phyloP scores from a whole-genome alignment of 2,113 vertebrate species.

The Neolamprologus modestus region DNA sequence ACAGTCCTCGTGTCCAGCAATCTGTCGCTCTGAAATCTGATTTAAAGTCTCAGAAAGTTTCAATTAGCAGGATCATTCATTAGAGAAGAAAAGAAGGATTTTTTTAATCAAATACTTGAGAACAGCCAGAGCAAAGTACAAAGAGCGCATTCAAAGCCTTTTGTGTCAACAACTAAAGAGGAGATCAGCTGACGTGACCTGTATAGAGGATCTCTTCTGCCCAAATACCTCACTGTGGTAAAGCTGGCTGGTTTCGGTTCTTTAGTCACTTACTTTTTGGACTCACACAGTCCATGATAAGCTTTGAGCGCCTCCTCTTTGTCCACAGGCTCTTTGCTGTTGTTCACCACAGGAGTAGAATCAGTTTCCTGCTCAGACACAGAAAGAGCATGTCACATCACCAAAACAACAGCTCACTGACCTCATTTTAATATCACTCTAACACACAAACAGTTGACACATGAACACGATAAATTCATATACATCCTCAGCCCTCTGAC shows the following conservation, averaged over 20 bases:
- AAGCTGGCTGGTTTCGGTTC: background rate
- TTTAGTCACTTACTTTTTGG: slow-evolving; percentile 76
- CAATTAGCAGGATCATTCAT: background rate
- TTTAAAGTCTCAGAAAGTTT: background rate
- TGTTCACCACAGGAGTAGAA: slow-evolving; percentile 52
- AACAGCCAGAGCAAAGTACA: background rate
- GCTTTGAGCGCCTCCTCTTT: slow-evolving; percentile 73
- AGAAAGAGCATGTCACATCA: background rate
- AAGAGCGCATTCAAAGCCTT: background rate
- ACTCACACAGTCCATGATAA: slow-evolving; percentile 79
- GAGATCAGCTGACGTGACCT: background rate
- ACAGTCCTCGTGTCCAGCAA: background rate
- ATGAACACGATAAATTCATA: background rate
- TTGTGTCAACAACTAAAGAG: background rate
- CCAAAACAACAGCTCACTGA: background rate
- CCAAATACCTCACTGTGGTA: background rate
- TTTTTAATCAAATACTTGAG: background rate
- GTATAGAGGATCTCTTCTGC: background rate
- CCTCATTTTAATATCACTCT: background rate
- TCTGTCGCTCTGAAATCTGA: background rate
- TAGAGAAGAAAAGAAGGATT: background rate
- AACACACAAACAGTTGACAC: background rate
- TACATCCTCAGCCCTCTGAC: background rate
- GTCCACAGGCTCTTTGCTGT: slow-evolving; percentile 75
- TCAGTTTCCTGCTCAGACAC: background rate